phyloP scores from a whole-genome alignment of 2,797 vertebrate genomes.

The Pelochelys cantorii region DNA sequence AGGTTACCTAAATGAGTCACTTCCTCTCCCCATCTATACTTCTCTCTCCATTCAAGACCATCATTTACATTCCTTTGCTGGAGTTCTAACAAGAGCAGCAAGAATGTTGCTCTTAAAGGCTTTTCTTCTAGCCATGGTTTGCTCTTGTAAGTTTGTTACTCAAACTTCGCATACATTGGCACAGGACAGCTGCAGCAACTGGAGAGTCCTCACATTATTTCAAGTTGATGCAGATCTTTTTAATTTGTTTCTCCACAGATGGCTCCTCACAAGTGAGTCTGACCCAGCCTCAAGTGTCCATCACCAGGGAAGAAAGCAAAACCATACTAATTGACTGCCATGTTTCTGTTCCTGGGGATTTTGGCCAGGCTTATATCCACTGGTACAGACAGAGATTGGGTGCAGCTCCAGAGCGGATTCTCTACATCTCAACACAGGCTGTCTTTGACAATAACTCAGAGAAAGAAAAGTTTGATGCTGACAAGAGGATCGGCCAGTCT shows the following conservation, averaged over 20 bases:
- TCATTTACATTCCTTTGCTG: background rate
- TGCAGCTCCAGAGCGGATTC: background rate
- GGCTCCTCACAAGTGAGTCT: background rate
- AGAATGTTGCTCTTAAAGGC: background rate
- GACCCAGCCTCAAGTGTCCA: background rate
- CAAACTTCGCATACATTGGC: background rate
- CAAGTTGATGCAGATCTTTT: background rate
- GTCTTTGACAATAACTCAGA: background rate
- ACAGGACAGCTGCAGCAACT: background rate
- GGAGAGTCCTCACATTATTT: background rate
- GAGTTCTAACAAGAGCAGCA: background rate
- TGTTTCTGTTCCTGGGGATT: background rate
- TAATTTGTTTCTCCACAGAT: background rate
- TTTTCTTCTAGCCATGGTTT: conserved; percentile 4
- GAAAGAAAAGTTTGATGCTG: background rate
- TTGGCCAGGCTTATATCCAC: background rate
- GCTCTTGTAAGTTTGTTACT: rapidly evolving
- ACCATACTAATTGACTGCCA: background rate
- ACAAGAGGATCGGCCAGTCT: background rate
- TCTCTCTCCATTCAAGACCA: background rate
- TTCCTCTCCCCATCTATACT: background rate
- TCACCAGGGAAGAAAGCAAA: background rate
- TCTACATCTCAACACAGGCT: rapidly evolving
- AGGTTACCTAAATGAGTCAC: background rate
- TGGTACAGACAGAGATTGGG: conserved; percentile 16